Evolutionary conservation across 2,797 vertebrate species (phyloP).

Genomic region (Gymnoscopelus braueri): DNA sequence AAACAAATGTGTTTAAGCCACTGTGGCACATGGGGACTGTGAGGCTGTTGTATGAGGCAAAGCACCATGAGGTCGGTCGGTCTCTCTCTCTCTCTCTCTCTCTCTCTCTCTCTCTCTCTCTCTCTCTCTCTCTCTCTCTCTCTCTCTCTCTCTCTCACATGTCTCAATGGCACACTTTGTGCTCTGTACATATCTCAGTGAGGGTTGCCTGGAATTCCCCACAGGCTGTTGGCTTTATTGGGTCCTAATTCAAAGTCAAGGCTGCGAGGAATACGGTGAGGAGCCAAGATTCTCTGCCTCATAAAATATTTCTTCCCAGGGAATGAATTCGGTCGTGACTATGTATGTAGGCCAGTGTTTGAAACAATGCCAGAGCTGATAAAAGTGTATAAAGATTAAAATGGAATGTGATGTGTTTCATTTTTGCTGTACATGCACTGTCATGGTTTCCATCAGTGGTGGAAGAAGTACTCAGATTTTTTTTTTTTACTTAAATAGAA

Average conservation of each 20-base stretch:
- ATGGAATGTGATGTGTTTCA: neutral
- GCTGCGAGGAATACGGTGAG: slow-evolving; percentile 17
- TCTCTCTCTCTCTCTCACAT: slow-evolving; percentile 20
- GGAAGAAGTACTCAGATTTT: too few species aligned
- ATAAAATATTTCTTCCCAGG: neutral
- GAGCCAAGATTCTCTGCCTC: neutral
- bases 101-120: too few species aligned
- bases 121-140: too few species aligned
- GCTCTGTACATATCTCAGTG: slow-evolving; percentile 52
- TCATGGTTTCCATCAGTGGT: too few species aligned
- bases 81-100: slow-evolving; percentile 16
- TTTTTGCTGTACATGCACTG: too few species aligned
- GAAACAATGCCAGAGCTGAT: too few species aligned
- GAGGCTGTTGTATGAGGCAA: slow-evolving; percentile 58
- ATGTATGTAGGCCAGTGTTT: neutral
- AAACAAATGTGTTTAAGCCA: slow-evolving; percentile 63
- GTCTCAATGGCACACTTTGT: slow-evolving; percentile 73
- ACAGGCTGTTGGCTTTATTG: slow-evolving; percentile 43
- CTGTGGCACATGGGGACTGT: slow-evolving; percentile 53
- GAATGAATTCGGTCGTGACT: neutral
- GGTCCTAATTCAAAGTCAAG: slow-evolving; percentile 43
- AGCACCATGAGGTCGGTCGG: slow-evolving; percentile 39
- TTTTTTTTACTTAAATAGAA: too few species aligned
- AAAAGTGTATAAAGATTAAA: slow-evolving; percentile 1
- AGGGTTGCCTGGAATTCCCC: slow-evolving; percentile 44